Evolutionary conservation across 92 coral and sea anemone species (phyloP), one percentile per base, ranked within the genome.

Genomic region (Scolanthus callimorphus): DNA sequence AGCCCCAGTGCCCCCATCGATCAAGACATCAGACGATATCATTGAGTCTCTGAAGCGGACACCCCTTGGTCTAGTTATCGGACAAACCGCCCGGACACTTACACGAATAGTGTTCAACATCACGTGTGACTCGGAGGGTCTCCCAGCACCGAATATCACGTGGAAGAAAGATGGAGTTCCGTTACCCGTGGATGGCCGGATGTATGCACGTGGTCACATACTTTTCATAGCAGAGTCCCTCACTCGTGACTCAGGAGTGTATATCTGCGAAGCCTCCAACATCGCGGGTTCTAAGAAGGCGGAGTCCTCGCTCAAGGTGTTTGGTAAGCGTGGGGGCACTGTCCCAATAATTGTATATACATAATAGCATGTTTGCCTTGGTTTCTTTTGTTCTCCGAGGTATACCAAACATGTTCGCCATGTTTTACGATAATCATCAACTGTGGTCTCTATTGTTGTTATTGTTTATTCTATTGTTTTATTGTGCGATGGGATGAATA

Each of bases 91-190:
- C 1, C 67, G 69, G 21, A 83, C 89, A n/a, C 62, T 88, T 19
- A 76, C 85, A 9, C 81, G 83, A 13, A 71, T 89, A 1, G 67
- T 59, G 3, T 56, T 88, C 77, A 74, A 70, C 30, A 63, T 88
- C 27, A 78, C 85, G 2, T 88, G 96, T 55, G 73, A 83, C 50
- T 80, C 63, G 11, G 75, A 68, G 43, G 96, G 96, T 0, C 57
- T 39, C 25, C 92, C 98, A 24, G 52, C 63, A 29, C 77, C 87
- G 27, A 90, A 81, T 41, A 54, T 92, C 31, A 76, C 91, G 1
- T 92, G 98, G 98, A 73, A 52, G 37, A 76, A 60, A 27, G 70
- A 88, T n/a, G 87, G 88, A 4, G 65, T 55, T 17, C 46, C 52
- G 27, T 31, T 68, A 0, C 75, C 75, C 17, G 63, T 37, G 23